Conservation (phyloP, 2,113 vertebrate genomes). For the Paramisgurnus dabryanus region DNA sequence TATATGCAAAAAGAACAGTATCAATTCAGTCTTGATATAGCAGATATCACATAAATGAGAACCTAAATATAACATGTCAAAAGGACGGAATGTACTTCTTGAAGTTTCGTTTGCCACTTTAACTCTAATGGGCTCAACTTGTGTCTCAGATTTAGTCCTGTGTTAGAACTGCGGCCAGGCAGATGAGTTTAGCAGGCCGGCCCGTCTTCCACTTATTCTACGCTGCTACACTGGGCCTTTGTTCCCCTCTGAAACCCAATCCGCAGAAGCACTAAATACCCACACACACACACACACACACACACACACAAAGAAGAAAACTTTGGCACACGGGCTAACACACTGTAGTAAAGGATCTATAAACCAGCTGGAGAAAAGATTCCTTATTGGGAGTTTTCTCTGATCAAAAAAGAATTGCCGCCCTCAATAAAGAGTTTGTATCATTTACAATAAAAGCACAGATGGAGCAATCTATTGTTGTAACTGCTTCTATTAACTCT, state of each 20-base stretch:
- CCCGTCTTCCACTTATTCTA: constrained; percentile 83
- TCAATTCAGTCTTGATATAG: neutral
- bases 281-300: constrained; percentile 62
- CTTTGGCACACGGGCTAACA: constrained; percentile 51
- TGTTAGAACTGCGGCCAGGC: constrained; percentile 75
- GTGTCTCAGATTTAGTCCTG: neutral
- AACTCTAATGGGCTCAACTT: neutral
- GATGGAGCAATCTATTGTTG: neutral
- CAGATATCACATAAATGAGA: neutral
- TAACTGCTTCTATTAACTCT: neutral
- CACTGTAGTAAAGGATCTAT: constrained; percentile 6
- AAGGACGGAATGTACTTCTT: constrained; percentile 20
- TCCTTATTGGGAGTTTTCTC: constrained; percentile 5
- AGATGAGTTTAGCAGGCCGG: constrained; percentile 88
- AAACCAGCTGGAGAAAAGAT: constrained; percentile 29
- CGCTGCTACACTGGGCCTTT: constrained; percentile 81
- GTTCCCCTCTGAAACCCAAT: constrained; percentile 90
- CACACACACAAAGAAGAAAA: constrained; percentile 28
- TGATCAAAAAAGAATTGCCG: neutral
- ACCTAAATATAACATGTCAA: constrained; percentile 4
- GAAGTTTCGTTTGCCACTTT: neutral
- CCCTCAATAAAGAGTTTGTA: neutral
- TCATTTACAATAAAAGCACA: constrained; percentile 4
- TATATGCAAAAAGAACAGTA: constrained; percentile 47
- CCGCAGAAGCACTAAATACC: constrained; percentile 78